Conservation (phyloP, 2,113 vertebrate genomes). For the Cathartes aura region DNA sequence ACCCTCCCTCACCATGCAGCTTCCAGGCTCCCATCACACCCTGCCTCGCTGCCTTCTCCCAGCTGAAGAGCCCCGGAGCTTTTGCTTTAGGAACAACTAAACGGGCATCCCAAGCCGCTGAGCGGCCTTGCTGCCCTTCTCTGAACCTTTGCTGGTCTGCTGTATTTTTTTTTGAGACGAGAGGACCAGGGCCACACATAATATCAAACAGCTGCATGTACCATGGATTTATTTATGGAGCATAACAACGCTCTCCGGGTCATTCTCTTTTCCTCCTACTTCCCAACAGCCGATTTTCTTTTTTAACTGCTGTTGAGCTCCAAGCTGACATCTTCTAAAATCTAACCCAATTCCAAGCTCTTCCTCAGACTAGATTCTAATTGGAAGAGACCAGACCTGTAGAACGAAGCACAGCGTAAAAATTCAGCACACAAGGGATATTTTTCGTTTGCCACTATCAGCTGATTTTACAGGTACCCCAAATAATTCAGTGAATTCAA, state of each 20-base stretch:
- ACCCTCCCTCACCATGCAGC: not conserved
- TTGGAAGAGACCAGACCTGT: not conserved
- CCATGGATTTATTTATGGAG: not conserved
- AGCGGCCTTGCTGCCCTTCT: not conserved
- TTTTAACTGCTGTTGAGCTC: not conserved
- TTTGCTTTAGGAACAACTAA: not conserved
- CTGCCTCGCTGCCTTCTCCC: not conserved
- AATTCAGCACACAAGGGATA: not conserved
- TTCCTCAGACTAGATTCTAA: not conserved
- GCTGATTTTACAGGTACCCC: not conserved
- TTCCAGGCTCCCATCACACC: not conserved
- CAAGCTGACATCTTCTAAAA: not conserved
- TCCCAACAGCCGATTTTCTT: not conserved
- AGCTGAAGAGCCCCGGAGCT: not conserved
- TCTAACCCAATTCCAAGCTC: not conserved
- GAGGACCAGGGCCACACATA: not conserved
- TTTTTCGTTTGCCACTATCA: not conserved
- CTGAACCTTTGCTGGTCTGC: not conserved
- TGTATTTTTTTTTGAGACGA: not conserved
- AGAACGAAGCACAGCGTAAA: not conserved
- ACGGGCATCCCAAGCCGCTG: not conserved
- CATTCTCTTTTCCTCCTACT: not conserved
- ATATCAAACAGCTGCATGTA: not conserved
- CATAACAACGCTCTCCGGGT: rapidly evolving
- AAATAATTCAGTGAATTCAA: not conserved